Percentiles rank a stretch among this genome's conserved stretches.
Evolutionary conservation across 1,140 invertebrate species (phyloP).

Genomic region (Cotesia glomerata): DNA sequence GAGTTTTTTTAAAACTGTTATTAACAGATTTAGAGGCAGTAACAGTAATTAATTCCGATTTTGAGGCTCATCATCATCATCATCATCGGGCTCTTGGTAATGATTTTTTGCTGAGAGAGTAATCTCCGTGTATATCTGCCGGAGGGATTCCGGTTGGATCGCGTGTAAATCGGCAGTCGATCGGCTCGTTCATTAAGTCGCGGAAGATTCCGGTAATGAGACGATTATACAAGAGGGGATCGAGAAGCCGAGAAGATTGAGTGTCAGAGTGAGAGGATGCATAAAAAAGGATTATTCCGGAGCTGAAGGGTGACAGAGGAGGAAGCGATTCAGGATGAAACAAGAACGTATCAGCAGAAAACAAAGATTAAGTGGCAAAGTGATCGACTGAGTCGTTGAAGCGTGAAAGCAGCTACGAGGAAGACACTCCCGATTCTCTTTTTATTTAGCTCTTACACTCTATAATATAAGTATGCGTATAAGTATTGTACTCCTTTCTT

Average conservation of each 20-base stretch:
- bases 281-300: not conserved
- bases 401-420: not conserved
- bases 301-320: no score
- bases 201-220: constrained; percentile 1
- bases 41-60: no score
- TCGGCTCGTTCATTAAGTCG: constrained; percentile 10
- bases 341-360: no score
- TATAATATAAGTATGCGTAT: not conserved
- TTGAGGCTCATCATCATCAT: no score
- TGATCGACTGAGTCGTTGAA: not conserved
- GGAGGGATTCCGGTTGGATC: not conserved
- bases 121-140: no score
- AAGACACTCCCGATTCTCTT: not conserved
- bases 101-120: no score
- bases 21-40: no score
- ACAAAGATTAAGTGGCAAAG: no score
- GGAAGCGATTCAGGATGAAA: no score
- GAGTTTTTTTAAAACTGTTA: no score
- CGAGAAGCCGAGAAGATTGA: not conserved
- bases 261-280: not conserved
- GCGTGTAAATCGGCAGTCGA: constrained; percentile 7
- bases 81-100: no score
- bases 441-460: not conserved
- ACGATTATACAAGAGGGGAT: not conserved
- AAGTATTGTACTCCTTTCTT: not conserved